A percentile compares a stretch with the other conserved stretches of the same genome.
Evolutionary conservation across 2,888 invertebrate genomes (phyloP).

Genomic region (Drosophila sordidula): DNA sequence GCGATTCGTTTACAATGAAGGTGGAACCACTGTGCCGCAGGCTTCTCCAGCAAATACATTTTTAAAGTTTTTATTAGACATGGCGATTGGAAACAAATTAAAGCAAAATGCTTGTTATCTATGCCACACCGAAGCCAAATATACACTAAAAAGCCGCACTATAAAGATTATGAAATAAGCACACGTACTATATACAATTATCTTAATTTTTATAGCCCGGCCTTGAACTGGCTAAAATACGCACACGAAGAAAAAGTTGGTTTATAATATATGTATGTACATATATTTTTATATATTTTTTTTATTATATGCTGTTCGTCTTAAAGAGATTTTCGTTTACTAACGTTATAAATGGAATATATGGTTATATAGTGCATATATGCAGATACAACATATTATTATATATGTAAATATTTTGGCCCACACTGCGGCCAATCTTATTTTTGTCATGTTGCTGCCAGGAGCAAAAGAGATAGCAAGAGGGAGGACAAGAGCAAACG

Average conservation of each 20-base stretch:
- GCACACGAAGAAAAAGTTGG: neutral
- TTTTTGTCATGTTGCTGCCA: too few species aligned
- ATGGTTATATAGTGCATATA: neutral
- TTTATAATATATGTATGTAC: neutral
- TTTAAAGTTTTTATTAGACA: slow-evolving; percentile 26
- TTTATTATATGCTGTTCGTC: neutral
- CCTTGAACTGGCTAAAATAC: neutral
- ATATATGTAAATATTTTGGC: too few species aligned
- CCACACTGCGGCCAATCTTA: too few species aligned
- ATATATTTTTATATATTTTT: neutral
- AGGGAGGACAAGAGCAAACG: too few species aligned
- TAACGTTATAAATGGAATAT: too few species aligned
- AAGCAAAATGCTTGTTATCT: slow-evolving; percentile 6
- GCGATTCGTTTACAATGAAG: neutral
- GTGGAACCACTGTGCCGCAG: slow-evolving; percentile 38
- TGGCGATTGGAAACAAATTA: slow-evolving; percentile 5
- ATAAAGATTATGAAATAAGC: slow-evolving; percentile 19
- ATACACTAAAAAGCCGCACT: slow-evolving; percentile 21
- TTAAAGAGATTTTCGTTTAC: too few species aligned
- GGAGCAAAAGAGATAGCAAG: neutral
- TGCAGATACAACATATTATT: neutral
- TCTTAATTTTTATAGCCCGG: neutral
- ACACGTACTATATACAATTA: neutral
- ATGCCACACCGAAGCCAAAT: slow-evolving; percentile 17
- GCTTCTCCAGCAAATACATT: slow-evolving; percentile 59